Evolutionary conservation across 2,113 vertebrate genomes (phyloP).

Genomic region (Planiliza haematocheilus): DNA sequence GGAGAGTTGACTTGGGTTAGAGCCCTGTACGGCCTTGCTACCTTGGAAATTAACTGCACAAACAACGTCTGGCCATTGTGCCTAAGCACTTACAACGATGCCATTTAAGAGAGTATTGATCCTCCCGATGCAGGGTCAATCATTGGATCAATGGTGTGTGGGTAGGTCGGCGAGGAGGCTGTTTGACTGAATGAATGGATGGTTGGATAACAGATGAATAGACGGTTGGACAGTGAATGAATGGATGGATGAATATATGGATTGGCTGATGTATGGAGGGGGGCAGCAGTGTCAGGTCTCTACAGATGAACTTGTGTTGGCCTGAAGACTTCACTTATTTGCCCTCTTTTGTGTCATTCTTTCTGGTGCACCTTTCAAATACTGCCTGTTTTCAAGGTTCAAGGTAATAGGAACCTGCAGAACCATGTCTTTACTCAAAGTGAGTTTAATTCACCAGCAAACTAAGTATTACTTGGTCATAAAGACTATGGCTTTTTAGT

Average conservation of each 20-base stretch:
- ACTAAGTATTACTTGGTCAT: not conserved
- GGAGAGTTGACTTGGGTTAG: constrained; percentile 47
- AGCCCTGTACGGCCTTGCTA: constrained; percentile 49
- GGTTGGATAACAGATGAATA: constrained; percentile 60
- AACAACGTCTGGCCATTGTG: constrained; percentile 75
- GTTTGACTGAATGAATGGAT: constrained; percentile 70
- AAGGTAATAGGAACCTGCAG: not conserved
- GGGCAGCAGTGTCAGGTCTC: constrained; percentile 26
- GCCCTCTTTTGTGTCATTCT: constrained; percentile 7
- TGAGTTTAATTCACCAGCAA: not conserved
- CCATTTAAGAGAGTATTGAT: constrained; percentile 84
- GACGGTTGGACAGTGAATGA: constrained; percentile 47
- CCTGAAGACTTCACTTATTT: constrained; percentile 24
- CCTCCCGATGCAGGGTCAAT: constrained; percentile 80
- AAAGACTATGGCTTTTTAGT: not conserved
- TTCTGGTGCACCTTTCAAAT: not conserved
- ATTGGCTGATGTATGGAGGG: constrained; percentile 28
- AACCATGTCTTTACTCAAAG: not conserved
- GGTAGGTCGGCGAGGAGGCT: constrained; percentile 55
- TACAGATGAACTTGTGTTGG: constrained; percentile 36
- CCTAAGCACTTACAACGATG: constrained; percentile 78
- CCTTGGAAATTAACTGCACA: constrained; percentile 78
- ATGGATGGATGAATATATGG: constrained; percentile 59
- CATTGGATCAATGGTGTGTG: constrained; percentile 76
- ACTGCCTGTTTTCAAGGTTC: not conserved